Conservation (phyloP, 2,113 vertebrate species). For the Takifugu bimaculatus region DNA sequence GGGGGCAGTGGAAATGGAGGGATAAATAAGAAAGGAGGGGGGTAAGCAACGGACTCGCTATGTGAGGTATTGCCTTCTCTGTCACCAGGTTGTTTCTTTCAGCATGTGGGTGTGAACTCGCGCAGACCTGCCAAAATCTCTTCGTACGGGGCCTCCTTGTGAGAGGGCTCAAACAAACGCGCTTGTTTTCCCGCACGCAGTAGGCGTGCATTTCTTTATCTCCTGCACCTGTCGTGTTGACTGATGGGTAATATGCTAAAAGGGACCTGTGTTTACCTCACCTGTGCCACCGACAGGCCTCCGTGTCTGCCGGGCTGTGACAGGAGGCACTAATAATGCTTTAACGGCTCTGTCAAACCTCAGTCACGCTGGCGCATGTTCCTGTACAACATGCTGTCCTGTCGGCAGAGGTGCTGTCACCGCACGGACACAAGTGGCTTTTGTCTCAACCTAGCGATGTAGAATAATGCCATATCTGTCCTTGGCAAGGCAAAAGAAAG, state of each 20-base stretch:
- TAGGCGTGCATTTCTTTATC: constrained; percentile 64
- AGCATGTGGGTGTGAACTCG: constrained; percentile 20
- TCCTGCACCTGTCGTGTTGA: constrained; percentile 61
- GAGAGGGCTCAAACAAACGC: constrained; percentile 36
- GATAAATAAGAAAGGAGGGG: constrained; percentile 33
- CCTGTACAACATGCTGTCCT: constrained; percentile 36
- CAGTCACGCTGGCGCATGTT: constrained; percentile 53
- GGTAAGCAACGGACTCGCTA: neutral
- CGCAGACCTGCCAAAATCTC: constrained; percentile 52
- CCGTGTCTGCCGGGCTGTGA: constrained; percentile 50
- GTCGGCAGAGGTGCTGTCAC: constrained; percentile 34
- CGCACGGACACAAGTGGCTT: constrained; percentile 43
- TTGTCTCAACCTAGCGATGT: too few species aligned
- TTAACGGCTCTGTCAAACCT: constrained; percentile 67
- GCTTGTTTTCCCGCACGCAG: constrained; percentile 53
- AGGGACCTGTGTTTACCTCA: constrained; percentile 65
- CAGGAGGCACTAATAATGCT: constrained; percentile 55
- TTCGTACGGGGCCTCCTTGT: constrained; percentile 35
- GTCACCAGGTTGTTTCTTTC: constrained; percentile 36
- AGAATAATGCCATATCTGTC: too few species aligned
- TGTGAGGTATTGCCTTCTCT: constrained; percentile 43
- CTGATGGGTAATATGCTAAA: constrained; percentile 71
- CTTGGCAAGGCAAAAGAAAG: too few species aligned
- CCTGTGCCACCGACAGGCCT: constrained; percentile 53
- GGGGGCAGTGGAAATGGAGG: constrained; percentile 42